Evolutionary conservation across 2,113 vertebrate genomes (phyloP), one percentile per base, ranked within the genome.

Genomic region (Albula goreensis): DNA sequence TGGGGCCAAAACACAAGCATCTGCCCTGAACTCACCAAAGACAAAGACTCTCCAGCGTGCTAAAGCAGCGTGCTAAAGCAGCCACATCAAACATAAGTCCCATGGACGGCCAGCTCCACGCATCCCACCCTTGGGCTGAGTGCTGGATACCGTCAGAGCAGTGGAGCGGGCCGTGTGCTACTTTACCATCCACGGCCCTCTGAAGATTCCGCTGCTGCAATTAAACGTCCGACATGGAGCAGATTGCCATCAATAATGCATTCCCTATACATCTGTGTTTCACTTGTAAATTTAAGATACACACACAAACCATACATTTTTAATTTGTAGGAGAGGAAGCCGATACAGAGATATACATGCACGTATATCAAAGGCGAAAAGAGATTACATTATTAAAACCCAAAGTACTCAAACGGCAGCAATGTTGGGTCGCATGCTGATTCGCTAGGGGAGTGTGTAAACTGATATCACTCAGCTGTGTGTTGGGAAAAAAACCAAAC

Each of bases 161-260:
- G 82, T 85, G 83, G 70, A 12, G 70, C 41, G 31, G 78, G 56
- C 87, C 81, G 78, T n/a, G 52, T 70, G 25, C 85, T 78, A 48
- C 13, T 41, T 66, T 78, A 77, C 66, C 12, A 60, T 78, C n/a
- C 13, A 22, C 31, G 70, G 74, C 82, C 19, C 17, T 89, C 79
- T 70, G 78, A 88, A 83, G 85, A 87, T 82, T 87, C 78, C 85
- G 48, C 80, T 60, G 83, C 63, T 78, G 88, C 86, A 89, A 88
- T 91, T 91, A 91, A 87, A 84, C 66, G 50, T 83, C 80, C 11
- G 49, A 52, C 57, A 82, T 15, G 19, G 12, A 80, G 74, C 86
- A 63, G 74, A 84, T 51, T 0, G 9, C n/a, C 25, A 86, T 94
- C 89, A 94, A 93, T 93, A 92, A 94, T 93, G 85, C 84, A 93